Evolutionary conservation across 2,797 vertebrate genomes (phyloP).

Genomic region (Syngnathus acus): DNA sequence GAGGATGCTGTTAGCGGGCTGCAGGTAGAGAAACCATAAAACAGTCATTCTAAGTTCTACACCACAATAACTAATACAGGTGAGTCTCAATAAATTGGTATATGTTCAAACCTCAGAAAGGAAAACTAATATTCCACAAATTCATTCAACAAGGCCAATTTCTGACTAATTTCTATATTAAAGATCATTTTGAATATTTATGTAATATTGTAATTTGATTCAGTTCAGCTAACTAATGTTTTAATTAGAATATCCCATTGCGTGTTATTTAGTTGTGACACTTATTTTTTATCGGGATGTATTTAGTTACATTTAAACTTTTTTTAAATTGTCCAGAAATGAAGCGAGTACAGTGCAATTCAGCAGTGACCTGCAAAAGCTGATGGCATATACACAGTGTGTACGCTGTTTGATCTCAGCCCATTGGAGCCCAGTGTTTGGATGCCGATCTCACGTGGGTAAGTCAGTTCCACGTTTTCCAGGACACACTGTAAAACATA

Average conservation of each 20-base stretch:
- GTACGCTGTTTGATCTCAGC: constrained; percentile 47
- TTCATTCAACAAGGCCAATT: not conserved
- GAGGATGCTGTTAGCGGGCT: constrained; percentile 21
- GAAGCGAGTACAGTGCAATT: not conserved
- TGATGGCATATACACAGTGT: constrained; percentile 16
- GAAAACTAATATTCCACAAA: too few relatives aligned
- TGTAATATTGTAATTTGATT: too few relatives aligned
- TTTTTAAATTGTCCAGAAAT: too few relatives aligned
- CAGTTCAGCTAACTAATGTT: too few relatives aligned
- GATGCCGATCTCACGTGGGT: constrained; percentile 43
- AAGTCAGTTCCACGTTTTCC: constrained; percentile 49
- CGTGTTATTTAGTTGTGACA: too few relatives aligned
- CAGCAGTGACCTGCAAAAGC: constrained; percentile 10
- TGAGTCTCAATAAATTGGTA: too few relatives aligned
- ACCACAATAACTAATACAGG: not conserved
- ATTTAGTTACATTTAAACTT: too few relatives aligned
- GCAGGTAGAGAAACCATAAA: constrained; percentile 17
- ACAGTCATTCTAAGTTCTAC: not conserved
- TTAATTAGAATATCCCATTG: too few relatives aligned
- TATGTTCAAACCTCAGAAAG: too few relatives aligned
- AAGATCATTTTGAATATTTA: too few relatives aligned
- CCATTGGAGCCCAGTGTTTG: constrained; percentile 55
- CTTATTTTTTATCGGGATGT: too few relatives aligned
- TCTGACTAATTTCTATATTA: not conserved
- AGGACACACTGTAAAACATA: constrained; percentile 44